Percentiles rank a stretch among this genome's conserved stretches.
phyloP scores from a whole-genome alignment of 1,140 invertebrate genomes.

The Archivesica marissinica region DNA sequence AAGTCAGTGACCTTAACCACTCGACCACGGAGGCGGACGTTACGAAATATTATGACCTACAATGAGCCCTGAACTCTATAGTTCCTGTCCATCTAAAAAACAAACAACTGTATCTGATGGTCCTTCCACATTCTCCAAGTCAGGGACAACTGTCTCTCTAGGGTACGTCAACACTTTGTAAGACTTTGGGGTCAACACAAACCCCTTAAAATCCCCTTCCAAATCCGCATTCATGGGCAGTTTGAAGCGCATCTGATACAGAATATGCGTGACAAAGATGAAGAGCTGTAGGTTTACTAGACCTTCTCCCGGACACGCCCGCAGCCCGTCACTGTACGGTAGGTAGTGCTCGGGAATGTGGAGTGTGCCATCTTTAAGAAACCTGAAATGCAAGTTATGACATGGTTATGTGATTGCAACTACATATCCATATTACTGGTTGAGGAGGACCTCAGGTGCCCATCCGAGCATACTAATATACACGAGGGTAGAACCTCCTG shows the following conservation, averaged over 20 bases:
- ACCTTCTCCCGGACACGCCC: conserved; percentile 75
- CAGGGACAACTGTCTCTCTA: conserved; percentile 54
- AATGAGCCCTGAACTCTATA: too few relatives aligned
- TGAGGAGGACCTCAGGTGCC: too few relatives aligned
- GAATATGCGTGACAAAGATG: conserved; percentile 72
- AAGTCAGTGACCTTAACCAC: too few relatives aligned
- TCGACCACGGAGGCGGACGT: too few relatives aligned
- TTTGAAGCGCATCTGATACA: conserved; percentile 68
- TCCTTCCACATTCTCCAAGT: neutral
- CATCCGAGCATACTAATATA: too few relatives aligned
- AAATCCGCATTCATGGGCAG: conserved; percentile 48
- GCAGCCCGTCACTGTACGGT: conserved; percentile 72
- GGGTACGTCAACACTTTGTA: conserved; percentile 65
- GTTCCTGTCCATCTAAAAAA: conserved; percentile 16
- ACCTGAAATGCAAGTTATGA: conserved; percentile 68
- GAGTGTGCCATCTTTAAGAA: conserved; percentile 69
- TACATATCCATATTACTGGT: too few relatives aligned
- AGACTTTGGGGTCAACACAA: conserved; percentile 69
- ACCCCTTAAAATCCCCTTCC: conserved; percentile 69
- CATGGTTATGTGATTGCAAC: too few relatives aligned
- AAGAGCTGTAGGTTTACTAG: conserved; percentile 72
- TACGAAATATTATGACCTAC: too few relatives aligned
- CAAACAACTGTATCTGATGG: conserved; percentile 6
- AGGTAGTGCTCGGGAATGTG: conserved; percentile 75
- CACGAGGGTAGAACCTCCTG: too few relatives aligned